phyloP scores from a whole-genome alignment of 2,888 invertebrate genomes.

The Lochmaea crataegi region DNA sequence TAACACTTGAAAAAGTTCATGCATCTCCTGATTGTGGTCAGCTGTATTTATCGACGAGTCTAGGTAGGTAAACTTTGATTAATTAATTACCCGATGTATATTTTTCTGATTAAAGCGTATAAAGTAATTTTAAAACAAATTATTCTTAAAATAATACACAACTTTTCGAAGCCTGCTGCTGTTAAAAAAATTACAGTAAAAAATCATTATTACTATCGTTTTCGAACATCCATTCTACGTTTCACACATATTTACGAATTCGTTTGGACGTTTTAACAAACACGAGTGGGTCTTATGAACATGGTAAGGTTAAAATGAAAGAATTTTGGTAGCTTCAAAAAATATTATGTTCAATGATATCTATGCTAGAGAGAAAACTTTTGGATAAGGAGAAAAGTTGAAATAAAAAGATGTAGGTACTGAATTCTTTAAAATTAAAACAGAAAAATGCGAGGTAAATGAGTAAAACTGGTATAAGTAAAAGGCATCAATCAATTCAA shows the following conservation, averaged over 20 bases:
- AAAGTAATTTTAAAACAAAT: constrained; percentile 9
- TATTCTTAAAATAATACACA: constrained; percentile 9
- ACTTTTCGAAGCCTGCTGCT: background rate
- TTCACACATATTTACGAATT: constrained; percentile 26
- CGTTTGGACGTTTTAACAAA: constrained; percentile 45
- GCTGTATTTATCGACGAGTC: background rate
- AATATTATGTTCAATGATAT: too few relatives aligned
- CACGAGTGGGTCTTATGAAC: constrained; percentile 12
- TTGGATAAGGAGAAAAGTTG: too few relatives aligned
- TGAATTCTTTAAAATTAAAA: too few relatives aligned
- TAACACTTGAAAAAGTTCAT: background rate
- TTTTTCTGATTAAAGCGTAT: background rate
- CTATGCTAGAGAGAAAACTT: too few relatives aligned
- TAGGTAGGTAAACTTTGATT: background rate
- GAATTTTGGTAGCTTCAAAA: too few relatives aligned
- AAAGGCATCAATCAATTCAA: too few relatives aligned
- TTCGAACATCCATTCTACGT: constrained; percentile 6
- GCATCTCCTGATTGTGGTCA: background rate
- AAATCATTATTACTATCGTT: background rate
- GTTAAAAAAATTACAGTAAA: constrained; percentile 16
- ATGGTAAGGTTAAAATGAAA: background rate
- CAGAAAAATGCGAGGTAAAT: too few relatives aligned
- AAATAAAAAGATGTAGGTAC: too few relatives aligned
- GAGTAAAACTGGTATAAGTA: too few relatives aligned
- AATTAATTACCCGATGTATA: background rate